Conservation (phyloP, 2,888 invertebrate species). For the Perizoma flavofasciatum region DNA sequence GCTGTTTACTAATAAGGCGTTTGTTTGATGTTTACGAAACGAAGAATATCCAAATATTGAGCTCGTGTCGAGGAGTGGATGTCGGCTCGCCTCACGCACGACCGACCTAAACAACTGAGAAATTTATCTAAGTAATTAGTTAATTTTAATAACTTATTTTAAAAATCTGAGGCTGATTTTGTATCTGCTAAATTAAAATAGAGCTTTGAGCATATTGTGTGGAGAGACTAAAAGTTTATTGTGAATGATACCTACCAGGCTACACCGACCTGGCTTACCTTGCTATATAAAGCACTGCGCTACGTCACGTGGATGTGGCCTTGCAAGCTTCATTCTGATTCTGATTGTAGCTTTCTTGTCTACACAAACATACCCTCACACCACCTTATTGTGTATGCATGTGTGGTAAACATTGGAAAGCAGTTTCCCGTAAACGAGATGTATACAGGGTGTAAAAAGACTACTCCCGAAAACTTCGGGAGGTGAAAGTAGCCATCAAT, state of each 20-base stretch:
- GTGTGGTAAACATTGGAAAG: constrained; percentile 11
- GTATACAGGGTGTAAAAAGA: neutral
- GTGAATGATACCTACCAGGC: neutral
- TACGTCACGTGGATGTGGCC: no score
- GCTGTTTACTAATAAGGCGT: constrained; percentile 8
- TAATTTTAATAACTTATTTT: constrained; percentile 11
- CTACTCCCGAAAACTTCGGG: no score
- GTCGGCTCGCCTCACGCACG: no score
- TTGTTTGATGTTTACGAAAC: constrained; percentile 7
- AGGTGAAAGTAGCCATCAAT: no score
- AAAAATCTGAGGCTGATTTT: constrained; percentile 18
- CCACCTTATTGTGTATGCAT: neutral
- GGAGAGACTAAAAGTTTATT: neutral
- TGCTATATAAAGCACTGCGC: no score
- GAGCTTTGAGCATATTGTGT: neutral
- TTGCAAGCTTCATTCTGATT: neutral
- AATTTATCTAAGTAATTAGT: neutral
- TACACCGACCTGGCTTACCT: no score
- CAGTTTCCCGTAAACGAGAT: constrained; percentile 8
- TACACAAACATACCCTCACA: neutral
- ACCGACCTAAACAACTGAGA: constrained; percentile 7
- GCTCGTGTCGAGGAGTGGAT: constrained; percentile 4
- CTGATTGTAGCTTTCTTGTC: constrained; percentile 11
- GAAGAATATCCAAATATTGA: constrained; percentile 17
- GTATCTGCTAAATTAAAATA: constrained; percentile 1